These are phyloP conservation scores for Chelonoidis abingdonii DNA, from an alignment of 2,113 vertebrate genomes.

Conservation along the genomic window DNA sequence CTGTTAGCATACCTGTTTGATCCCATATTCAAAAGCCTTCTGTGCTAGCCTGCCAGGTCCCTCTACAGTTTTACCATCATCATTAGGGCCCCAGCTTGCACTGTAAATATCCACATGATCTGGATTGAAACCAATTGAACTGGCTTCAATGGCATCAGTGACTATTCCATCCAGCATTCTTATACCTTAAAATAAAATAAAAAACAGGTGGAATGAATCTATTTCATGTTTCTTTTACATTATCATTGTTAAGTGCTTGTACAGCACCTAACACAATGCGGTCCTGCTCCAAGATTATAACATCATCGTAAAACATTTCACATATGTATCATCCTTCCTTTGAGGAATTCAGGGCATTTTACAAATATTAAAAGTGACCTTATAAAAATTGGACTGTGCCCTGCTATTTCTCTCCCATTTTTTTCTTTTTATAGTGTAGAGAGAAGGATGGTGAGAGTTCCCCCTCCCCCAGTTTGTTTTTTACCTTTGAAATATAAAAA, in stretches of 20 bases:
- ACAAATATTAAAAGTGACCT: fast-evolving
- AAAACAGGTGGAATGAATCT: background rate
- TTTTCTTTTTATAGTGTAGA: background rate
- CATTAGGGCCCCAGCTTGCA: slow-evolving; percentile 98
- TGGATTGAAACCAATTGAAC: slow-evolving; percentile 96
- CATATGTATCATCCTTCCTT: background rate
- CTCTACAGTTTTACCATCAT: slow-evolving; percentile 98
- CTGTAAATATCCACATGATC: slow-evolving; percentile 98
- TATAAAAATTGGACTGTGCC: background rate
- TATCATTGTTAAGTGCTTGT: background rate
- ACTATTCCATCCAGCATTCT: slow-evolving; percentile 98
- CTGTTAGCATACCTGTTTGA: slow-evolving; percentile 86
- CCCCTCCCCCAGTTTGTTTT: background rate
- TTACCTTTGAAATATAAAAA: background rate
- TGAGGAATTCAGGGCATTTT: background rate
- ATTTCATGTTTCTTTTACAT: background rate
- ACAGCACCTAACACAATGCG: background rate
- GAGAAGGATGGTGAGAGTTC: background rate
- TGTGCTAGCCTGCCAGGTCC: slow-evolving; percentile 94
- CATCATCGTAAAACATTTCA: background rate
- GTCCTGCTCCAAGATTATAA: fast-evolving
- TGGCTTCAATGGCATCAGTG: slow-evolving; percentile 97
- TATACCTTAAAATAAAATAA: slow-evolving; percentile 83
- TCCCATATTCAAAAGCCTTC: slow-evolving; percentile 97
- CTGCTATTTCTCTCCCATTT: background rate